These are phyloP conservation scores for Lepisosteus oculatus DNA, from an alignment of 2,113 vertebrate species.

Conservation along the genomic window DNA sequence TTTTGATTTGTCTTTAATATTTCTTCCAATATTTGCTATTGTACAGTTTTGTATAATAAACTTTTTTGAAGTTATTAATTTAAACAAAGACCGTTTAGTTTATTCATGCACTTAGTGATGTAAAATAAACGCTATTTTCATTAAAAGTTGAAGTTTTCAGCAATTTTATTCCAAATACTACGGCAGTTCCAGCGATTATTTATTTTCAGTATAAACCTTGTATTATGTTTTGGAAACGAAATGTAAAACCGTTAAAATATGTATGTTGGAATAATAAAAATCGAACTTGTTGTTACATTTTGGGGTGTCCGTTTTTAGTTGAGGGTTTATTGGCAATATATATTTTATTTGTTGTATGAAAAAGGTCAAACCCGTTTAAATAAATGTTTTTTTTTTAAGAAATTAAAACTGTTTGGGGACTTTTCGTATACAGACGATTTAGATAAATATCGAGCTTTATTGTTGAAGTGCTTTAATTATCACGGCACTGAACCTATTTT, in stretches of 20 bases:
- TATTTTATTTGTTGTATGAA: constrained; percentile 58
- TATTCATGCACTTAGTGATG: constrained; percentile 96
- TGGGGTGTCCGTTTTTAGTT: constrained; percentile 69
- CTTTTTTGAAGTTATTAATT: constrained; percentile 95
- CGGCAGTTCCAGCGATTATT: constrained; percentile 91
- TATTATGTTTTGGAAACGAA: constrained; percentile 86
- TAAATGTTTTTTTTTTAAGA: background rate
- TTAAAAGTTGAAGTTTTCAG: constrained; percentile 93
- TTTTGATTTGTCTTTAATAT: constrained; percentile 74
- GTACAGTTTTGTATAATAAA: constrained; percentile 98
- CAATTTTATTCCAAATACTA: constrained; percentile 96
- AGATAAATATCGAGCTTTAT: constrained; percentile 10
- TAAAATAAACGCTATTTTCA: constrained; percentile 97
- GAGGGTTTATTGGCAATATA: constrained; percentile 50
- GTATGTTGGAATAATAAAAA: constrained; percentile 76
- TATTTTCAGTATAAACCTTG: constrained; percentile 98
- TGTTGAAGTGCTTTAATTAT: background rate
- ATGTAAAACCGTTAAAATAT: constrained; percentile 56
- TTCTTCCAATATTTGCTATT: constrained; percentile 89
- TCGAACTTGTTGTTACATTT: constrained; percentile 71
- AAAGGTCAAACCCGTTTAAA: background rate
- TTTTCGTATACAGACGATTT: background rate
- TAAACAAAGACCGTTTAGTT: constrained; percentile 94
- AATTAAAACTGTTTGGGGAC: background rate
- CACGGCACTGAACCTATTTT: background rate